Percentiles rank a stretch among this genome's conserved stretches.
phyloP scores from a whole-genome alignment of 35 echinoderm and acorn worm species.

The Stichopus chloronotus region DNA sequence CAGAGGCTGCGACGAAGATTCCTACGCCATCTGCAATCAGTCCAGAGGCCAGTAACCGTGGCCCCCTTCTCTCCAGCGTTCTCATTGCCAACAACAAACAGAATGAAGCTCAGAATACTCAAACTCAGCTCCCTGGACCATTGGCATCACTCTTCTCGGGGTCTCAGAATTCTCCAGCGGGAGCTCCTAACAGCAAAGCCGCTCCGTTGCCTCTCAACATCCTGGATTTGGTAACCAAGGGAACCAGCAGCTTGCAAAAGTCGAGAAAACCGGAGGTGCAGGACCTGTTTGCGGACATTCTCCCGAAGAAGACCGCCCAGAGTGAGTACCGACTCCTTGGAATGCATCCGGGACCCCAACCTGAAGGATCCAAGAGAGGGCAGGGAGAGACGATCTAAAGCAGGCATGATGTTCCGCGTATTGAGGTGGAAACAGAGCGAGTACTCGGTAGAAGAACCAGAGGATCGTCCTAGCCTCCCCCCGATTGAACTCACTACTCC shows the following conservation, averaged over 20 bases:
- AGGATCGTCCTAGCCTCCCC: conserved; percentile 68
- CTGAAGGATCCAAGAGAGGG: conserved; percentile 74
- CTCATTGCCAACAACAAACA: conserved; percentile 45
- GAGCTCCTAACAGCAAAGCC: not conserved
- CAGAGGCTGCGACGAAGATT: not conserved
- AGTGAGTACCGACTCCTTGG: conserved; percentile 72
- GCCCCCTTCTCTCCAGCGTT: conserved; percentile 42
- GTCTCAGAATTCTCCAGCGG: not conserved
- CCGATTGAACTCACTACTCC: conserved; percentile 85
- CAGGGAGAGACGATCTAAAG: conserved; percentile 69
- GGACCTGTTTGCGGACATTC: conserved; percentile 10
- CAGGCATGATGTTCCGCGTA: conserved; percentile 71
- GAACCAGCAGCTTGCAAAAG: conserved; percentile 59
- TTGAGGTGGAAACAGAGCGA: conserved; percentile 83
- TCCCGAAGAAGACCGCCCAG: conserved; percentile 35
- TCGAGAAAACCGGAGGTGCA: conserved; percentile 38
- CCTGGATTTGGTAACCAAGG: conserved; percentile 73
- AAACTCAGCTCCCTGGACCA: conserved; percentile 16
- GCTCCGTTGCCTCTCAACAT: conserved; percentile 60
- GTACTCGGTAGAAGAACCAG: conserved; percentile 72
- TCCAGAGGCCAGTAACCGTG: conserved; percentile 33
- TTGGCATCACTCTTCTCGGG: conserved; percentile 23
- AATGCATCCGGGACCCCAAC: conserved; percentile 63
- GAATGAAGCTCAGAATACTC: conserved; percentile 3
- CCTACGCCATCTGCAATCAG: conserved; percentile 23